phyloP scores from a whole-genome alignment of 2,888 invertebrate genomes.

The Drosophila prostipennis region DNA sequence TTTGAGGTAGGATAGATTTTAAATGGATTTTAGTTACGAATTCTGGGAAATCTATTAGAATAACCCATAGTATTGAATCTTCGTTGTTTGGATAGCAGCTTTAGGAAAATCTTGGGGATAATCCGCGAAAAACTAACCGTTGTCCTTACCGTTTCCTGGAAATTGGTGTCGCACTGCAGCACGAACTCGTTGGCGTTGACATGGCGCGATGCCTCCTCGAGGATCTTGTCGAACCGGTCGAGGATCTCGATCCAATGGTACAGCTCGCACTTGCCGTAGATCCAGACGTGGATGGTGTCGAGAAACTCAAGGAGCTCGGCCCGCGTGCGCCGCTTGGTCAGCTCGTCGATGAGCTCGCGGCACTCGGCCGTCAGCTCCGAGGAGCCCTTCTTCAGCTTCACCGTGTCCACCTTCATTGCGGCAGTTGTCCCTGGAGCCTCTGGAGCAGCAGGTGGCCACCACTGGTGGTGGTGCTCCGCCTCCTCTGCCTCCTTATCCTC shows the following conservation, averaged over 20 bases:
- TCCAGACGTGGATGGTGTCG: conserved; percentile 91
- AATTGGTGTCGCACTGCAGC: conserved; percentile 89
- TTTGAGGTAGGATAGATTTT: too few relatives aligned
- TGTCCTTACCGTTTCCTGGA: conserved; percentile 85
- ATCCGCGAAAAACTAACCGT: not conserved
- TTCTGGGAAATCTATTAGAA: too few relatives aligned
- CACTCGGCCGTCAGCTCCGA: conserved; percentile 93
- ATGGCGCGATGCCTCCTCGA: conserved; percentile 88
- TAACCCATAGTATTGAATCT: too few relatives aligned
- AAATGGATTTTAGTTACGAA: too few relatives aligned
- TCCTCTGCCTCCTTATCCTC: not conserved
- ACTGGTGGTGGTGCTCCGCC: conserved; percentile 16
- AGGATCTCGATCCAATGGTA: conserved; percentile 94
- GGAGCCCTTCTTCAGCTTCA: conserved; percentile 92
- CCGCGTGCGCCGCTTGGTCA: conserved; percentile 88
- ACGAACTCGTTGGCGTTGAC: conserved; percentile 81
- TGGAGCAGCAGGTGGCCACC: conserved; percentile 29
- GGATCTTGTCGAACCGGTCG: conserved; percentile 90
- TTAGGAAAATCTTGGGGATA: not conserved
- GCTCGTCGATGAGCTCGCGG: conserved; percentile 89
- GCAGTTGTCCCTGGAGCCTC: conserved; percentile 2
- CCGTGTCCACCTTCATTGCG: conserved; percentile 92
- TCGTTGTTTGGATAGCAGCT: not conserved
- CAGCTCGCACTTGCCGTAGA: conserved; percentile 93
- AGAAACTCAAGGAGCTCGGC: conserved; percentile 88